These are phyloP conservation scores for Chinchilla lanigera DNA, from an alignment of 2,113 vertebrate genomes.

Conservation along the genomic window DNA sequence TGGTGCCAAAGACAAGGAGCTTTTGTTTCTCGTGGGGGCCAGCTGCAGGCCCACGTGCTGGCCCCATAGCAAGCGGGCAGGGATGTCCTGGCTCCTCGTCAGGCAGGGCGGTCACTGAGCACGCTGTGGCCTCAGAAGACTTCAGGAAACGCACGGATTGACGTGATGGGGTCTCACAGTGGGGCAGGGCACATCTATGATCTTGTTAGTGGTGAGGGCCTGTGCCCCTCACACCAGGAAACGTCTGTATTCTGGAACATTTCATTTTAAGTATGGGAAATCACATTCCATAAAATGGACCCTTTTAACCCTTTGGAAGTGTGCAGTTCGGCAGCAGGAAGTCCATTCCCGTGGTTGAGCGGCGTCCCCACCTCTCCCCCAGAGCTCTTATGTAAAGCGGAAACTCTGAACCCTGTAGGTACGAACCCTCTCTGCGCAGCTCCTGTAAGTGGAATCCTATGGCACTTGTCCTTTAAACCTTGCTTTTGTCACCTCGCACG, in stretches of 20 bases:
- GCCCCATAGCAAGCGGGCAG: not conserved
- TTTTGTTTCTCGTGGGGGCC: not conserved
- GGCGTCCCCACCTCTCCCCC: not conserved
- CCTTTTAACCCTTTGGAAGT: not conserved
- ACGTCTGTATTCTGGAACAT: not conserved
- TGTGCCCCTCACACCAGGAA: not conserved
- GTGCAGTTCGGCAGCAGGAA: too few relatives aligned
- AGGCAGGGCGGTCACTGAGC: not conserved
- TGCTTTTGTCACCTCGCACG: not conserved
- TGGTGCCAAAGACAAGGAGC: not conserved
- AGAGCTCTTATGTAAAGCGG: not conserved
- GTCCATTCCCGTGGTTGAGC: accelerated
- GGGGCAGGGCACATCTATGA: not conserved
- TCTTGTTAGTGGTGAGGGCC: not conserved
- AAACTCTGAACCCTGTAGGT: not conserved
- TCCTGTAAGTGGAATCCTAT: not conserved
- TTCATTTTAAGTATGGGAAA: not conserved
- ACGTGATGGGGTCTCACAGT: too few relatives aligned
- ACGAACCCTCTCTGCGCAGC: accelerated
- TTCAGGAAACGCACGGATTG: not conserved
- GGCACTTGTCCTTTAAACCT: not conserved
- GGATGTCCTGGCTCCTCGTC: not conserved
- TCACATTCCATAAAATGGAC: accelerated
- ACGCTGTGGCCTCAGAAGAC: not conserved
- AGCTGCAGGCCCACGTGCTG: not conserved